Percentiles rank a stretch among this genome's conserved stretches.
phyloP scores from a whole-genome alignment of 2,113 vertebrate genomes.

The Macrotus californicus region DNA sequence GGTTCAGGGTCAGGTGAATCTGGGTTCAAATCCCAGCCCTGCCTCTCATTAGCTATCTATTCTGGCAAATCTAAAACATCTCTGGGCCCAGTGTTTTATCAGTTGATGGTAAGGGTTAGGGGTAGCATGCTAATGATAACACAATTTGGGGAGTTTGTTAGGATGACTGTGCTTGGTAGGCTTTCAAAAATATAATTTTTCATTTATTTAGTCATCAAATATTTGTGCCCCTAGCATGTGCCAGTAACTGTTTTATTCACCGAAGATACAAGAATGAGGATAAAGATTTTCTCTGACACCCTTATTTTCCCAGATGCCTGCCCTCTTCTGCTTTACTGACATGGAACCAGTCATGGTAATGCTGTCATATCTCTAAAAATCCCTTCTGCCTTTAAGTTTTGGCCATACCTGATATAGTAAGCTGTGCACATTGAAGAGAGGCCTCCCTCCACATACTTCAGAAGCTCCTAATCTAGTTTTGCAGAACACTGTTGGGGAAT shows the following conservation, averaged over 20 bases:
- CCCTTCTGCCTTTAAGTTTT: not conserved
- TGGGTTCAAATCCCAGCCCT: too few relatives aligned
- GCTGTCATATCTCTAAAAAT: too few relatives aligned
- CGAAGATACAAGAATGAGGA: not conserved
- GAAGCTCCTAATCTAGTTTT: not conserved
- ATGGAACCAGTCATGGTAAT: not conserved
- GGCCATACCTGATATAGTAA: not conserved
- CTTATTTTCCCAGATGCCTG: not conserved
- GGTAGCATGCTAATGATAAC: not conserved
- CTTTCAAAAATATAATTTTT: not conserved
- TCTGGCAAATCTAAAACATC: rapidly evolving
- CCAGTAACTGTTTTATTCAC: not conserved
- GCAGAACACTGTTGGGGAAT: not conserved
- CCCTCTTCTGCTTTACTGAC: not conserved
- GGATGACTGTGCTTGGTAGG: not conserved
- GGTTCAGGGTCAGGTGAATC: rapidly evolving
- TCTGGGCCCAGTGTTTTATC: not conserved
- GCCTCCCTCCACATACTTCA: rapidly evolving
- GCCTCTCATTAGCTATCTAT: not conserved
- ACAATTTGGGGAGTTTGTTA: rapidly evolving
- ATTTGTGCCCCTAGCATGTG: not conserved
- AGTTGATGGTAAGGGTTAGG: rapidly evolving
- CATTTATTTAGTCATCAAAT: not conserved
- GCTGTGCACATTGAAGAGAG: not conserved
- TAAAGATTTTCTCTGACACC: not conserved